These are phyloP conservation scores for Apoderus coryli DNA, from an alignment of 2,888 invertebrate genomes.

Conservation along the genomic window DNA sequence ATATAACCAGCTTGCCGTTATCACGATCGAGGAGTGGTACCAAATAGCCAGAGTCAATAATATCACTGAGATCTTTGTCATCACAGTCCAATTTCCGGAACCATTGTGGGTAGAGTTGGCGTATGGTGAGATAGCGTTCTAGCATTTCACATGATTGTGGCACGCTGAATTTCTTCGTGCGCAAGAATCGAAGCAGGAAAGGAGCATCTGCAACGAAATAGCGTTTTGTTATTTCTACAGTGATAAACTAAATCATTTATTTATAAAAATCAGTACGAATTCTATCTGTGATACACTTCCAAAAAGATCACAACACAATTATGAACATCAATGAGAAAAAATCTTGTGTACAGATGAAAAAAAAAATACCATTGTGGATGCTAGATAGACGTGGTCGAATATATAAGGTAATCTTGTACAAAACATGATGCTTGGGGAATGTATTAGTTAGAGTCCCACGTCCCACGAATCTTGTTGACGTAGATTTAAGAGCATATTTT, in stretches of 20 bases:
- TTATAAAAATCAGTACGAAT: no score
- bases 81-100: slow-evolving; percentile 67
- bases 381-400: no score
- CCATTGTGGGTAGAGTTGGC: slow-evolving; percentile 77
- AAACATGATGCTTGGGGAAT: no score
- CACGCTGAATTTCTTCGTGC: slow-evolving; percentile 78
- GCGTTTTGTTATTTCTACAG: background rate
- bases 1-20: slow-evolving; percentile 55
- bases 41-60: slow-evolving; percentile 67
- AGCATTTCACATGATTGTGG: slow-evolving; percentile 76
- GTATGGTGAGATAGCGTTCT: slow-evolving; percentile 71
- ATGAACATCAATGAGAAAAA: no score
- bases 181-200: slow-evolving; percentile 69
- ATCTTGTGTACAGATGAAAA: no score
- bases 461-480: no score
- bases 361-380: no score
- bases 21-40: slow-evolving; percentile 63
- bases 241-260: background rate
- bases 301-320: no score
- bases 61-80: slow-evolving; percentile 64
- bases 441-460: no score
- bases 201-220: slow-evolving; percentile 43
- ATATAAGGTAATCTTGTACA: no score
- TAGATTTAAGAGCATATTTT: no score
- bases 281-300: no score